These are phyloP conservation scores for Chelonoidis abingdonii DNA, from an alignment of 2,113 vertebrate genomes.

Conservation along the genomic window DNA sequence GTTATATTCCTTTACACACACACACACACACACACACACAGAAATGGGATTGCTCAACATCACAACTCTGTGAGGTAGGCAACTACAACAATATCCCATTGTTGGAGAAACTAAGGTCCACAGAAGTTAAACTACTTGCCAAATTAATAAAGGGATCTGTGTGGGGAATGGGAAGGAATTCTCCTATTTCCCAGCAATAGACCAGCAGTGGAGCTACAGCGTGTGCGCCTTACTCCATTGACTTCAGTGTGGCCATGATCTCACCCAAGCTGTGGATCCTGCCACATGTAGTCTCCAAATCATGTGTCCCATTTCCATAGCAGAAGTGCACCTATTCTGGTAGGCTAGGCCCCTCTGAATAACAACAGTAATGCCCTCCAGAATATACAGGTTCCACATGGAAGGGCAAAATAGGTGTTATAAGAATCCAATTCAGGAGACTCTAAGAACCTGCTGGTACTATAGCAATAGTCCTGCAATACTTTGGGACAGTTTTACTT, in stretches of 20 bases:
- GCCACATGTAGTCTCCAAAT: background rate
- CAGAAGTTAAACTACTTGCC: background rate
- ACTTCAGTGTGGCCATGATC: background rate
- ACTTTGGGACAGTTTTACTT: background rate
- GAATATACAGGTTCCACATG: background rate
- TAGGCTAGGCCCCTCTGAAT: background rate
- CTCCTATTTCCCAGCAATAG: background rate
- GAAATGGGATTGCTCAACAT: background rate
- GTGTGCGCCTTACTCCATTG: background rate
- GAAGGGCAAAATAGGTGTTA: background rate
- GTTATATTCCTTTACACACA: background rate
- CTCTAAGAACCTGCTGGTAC: background rate
- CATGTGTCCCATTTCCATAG: background rate
- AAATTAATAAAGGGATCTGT: background rate
- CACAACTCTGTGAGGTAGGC: background rate
- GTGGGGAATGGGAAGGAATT: background rate
- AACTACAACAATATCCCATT: background rate
- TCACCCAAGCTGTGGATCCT: background rate
- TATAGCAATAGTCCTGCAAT: background rate
- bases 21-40: background rate
- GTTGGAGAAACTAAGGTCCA: background rate
- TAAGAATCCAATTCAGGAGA: background rate
- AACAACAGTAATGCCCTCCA: background rate
- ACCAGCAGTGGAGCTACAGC: background rate
- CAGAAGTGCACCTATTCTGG: background rate